These are phyloP conservation scores for Microctenopoma stevenorrisi DNA, from an alignment of 2,797 vertebrate genomes.

Conservation along the genomic window DNA sequence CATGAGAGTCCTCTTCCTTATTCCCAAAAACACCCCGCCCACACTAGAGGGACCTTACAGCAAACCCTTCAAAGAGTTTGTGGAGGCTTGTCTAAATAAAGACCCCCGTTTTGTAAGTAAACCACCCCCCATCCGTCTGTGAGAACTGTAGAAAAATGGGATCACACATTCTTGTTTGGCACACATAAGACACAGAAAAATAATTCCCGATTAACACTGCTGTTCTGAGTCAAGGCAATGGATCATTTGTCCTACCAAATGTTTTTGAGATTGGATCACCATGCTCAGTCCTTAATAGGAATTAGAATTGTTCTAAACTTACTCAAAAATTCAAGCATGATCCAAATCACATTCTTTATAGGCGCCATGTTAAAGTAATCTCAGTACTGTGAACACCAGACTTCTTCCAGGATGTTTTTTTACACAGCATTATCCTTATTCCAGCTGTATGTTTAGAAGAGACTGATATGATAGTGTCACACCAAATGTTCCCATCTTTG, in stretches of 20 bases:
- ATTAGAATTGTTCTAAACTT: slow-evolving; percentile 10
- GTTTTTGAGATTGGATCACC: slow-evolving; percentile 32
- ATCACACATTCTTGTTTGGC: slow-evolving; percentile 17
- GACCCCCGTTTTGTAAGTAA: slow-evolving; percentile 96
- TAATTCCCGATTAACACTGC: neutral
- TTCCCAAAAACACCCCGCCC: slow-evolving; percentile 98
- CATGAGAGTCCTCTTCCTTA: slow-evolving; percentile 98
- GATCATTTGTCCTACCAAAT: slow-evolving; percentile 27
- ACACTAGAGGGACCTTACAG: slow-evolving; percentile 96
- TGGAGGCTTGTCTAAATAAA: slow-evolving; percentile 98
- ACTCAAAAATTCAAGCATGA: slow-evolving; percentile 21
- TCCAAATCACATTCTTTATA: slow-evolving; percentile 10
- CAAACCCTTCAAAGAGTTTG: slow-evolving; percentile 98
- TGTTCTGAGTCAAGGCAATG: slow-evolving; percentile 4
- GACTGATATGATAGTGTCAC: neutral
- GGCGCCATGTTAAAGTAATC: neutral
- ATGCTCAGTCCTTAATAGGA: slow-evolving; percentile 5
- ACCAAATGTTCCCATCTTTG: neutral
- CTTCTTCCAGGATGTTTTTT: neutral
- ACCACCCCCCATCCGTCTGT: neutral
- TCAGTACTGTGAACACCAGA: neutral
- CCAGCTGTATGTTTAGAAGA: neutral
- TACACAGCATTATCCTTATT: neutral
- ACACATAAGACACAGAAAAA: slow-evolving; percentile 15
- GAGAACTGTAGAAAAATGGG: neutral